Conservation (phyloP, 2,113 vertebrate genomes). For the Mungos mungo region DNA sequence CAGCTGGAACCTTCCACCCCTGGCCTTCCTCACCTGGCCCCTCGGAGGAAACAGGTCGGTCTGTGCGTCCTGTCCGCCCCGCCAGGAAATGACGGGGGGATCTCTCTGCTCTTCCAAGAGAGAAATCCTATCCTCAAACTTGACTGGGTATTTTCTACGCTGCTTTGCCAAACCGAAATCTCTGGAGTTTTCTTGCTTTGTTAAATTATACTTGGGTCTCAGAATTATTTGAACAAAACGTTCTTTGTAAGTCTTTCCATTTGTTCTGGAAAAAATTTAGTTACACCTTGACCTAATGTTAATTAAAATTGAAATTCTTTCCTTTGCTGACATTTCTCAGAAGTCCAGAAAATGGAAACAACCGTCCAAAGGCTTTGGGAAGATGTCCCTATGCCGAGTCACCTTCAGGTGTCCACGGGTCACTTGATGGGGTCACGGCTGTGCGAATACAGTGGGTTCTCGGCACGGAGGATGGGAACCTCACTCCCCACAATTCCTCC, state of each 20-base stretch:
- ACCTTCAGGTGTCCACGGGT: too few species aligned
- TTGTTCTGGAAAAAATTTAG: constrained; percentile 35
- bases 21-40: background rate
- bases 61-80: background rate
- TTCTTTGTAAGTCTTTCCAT: constrained; percentile 8
- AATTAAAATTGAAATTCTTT: background rate
- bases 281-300: background rate
- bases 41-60: background rate
- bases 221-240: background rate
- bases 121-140: background rate
- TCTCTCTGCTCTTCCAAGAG: background rate
- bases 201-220: background rate
- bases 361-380: background rate
- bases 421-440: too few species aligned
- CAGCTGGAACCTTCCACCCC: background rate
- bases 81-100: background rate
- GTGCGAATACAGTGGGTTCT: rapidly evolving
- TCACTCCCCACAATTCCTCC: background rate
- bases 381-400: rapidly evolving
- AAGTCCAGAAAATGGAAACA: background rate
- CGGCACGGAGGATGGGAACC: rapidly evolving
- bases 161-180: background rate
- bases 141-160: background rate
- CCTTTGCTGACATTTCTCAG: background rate
- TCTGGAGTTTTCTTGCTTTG: background rate